phyloP scores from a whole-genome alignment of 2,113 vertebrate genomes.

The Seriola dumerili region DNA sequence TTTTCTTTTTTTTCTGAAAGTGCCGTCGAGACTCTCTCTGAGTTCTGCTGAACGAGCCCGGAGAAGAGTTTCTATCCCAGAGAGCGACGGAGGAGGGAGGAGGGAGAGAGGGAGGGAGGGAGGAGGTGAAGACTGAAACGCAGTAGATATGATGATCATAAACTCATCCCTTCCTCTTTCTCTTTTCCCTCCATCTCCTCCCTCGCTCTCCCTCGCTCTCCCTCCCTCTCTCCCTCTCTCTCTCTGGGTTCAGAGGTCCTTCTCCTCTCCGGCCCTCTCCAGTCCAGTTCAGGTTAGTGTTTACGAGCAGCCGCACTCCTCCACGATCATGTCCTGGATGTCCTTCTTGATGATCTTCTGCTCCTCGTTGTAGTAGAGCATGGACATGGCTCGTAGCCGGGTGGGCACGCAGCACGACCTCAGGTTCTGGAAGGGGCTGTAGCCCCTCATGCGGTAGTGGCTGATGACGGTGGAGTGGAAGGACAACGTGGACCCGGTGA shows the following conservation, averaged over 20 bases:
- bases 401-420: constrained; percentile 97
- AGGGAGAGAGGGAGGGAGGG: neutral
- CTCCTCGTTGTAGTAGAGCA: constrained; percentile 98
- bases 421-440: constrained; percentile 95
- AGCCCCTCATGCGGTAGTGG: constrained; percentile 96
- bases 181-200: neutral
- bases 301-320: constrained; percentile 98
- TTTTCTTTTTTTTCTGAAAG: constrained; percentile 77
- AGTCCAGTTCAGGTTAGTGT: neutral
- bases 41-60: constrained; percentile 50
- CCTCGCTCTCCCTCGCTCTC: neutral
- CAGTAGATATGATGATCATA: neutral
- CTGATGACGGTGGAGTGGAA: constrained; percentile 99
- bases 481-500: constrained; percentile 92
- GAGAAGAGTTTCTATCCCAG: constrained; percentile 43
- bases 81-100: constrained; percentile 28
- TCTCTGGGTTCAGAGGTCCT: constrained; percentile 29
- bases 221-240: constrained; percentile 3
- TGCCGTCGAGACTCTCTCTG: constrained; percentile 75
- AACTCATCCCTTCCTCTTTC: neutral
- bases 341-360: constrained; percentile 99
- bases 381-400: constrained; percentile 98
- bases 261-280: constrained; percentile 35
- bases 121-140: neutral
- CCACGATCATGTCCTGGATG: constrained; percentile 99